A percentile compares a stretch with the other conserved stretches of the same genome.
Conservation (phyloP, 2,888 invertebrate genomes). For the Leptinotarsa rubiginosa region DNA sequence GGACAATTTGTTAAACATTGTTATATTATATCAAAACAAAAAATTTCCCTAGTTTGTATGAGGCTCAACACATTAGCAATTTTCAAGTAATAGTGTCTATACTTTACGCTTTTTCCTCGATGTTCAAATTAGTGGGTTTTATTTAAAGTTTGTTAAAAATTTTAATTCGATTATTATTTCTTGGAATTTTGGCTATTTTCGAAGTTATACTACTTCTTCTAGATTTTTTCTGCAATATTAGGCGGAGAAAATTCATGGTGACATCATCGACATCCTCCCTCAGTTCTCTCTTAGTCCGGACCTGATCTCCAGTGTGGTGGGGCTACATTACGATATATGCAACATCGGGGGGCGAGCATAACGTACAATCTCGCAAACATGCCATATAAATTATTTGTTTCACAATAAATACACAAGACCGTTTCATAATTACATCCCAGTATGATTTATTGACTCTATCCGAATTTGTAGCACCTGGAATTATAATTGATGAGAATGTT, state of each 20-base stretch:
- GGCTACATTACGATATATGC: conserved; percentile 47
- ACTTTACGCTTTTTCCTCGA: too few species aligned
- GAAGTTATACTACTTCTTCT: too few species aligned
- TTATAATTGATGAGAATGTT: conserved; percentile 48
- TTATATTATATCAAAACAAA: too few species aligned
- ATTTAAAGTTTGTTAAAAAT: too few species aligned
- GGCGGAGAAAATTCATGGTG: background rate
- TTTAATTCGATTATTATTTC: too few species aligned
- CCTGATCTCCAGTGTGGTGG: conserved; percentile 27
- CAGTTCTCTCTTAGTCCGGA: background rate
- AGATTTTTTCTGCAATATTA: too few species aligned
- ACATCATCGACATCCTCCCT: background rate
- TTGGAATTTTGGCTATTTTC: too few species aligned
- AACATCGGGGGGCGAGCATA: conserved; percentile 40
- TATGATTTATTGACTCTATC: conserved; percentile 55
- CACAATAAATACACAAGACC: conserved; percentile 56
- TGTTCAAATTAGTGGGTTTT: too few species aligned
- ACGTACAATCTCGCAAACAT: conserved; percentile 52
- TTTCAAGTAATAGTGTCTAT: too few species aligned
- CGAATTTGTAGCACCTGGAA: conserved; percentile 51
- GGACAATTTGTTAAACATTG: too few species aligned
- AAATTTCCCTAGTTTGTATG: too few species aligned
- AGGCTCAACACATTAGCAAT: too few species aligned
- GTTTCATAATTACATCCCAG: conserved; percentile 53
- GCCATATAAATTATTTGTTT: conserved; percentile 56